Evolutionary conservation across 2,888 invertebrate genomes (phyloP).

Genomic region (Sphaerophoria rueppellii): DNA sequence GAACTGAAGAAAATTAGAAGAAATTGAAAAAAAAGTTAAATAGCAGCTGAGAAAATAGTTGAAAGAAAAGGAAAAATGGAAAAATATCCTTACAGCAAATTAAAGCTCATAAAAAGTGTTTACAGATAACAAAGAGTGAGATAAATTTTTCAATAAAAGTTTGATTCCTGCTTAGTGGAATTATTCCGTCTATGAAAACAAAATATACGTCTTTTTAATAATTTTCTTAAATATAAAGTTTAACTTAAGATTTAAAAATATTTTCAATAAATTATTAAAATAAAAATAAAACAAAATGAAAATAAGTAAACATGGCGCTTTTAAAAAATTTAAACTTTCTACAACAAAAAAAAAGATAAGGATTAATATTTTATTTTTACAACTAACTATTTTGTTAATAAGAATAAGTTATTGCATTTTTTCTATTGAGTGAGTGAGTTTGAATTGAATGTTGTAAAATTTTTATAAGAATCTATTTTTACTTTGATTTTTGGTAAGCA

Average conservation of each 20-base stretch:
- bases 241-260: slow-evolving; percentile 13
- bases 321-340: slow-evolving; percentile 38
- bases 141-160: no score
- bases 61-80: no score
- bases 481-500: slow-evolving; percentile 82
- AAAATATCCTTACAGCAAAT: no score
- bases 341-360: slow-evolving; percentile 39
- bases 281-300: background rate
- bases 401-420: slow-evolving; percentile 77
- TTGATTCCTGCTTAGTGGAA: no score
- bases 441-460: slow-evolving; percentile 31
- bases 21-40: slow-evolving; percentile 17
- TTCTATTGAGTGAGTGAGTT: slow-evolving; percentile 44
- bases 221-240: slow-evolving; percentile 68
- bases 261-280: slow-evolving; percentile 28
- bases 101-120: no score
- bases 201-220: slow-evolving; percentile 30
- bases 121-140: no score
- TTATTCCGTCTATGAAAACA: slow-evolving; percentile 9
- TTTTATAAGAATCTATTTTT: slow-evolving; percentile 39
- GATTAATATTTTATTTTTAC: slow-evolving; percentile 69
- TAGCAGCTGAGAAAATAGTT: no score
- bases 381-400: slow-evolving; percentile 67
- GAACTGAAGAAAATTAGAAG: slow-evolving; percentile 21
- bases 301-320: slow-evolving; percentile 25